Evolutionary conservation across 2,797 vertebrate species (phyloP), one percentile per base, ranked within the genome.

Genomic region (Botia kubotai): DNA sequence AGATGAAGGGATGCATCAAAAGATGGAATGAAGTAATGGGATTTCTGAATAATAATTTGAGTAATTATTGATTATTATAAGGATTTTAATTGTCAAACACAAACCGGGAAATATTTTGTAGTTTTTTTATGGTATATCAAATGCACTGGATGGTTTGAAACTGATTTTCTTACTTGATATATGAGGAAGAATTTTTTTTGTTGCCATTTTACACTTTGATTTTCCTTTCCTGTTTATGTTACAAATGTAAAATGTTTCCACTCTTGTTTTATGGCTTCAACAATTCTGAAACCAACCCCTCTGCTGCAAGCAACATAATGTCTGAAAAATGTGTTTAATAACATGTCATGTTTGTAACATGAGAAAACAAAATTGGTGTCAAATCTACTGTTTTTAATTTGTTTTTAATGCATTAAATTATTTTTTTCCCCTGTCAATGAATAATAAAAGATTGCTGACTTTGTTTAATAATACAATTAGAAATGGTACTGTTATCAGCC

Each of bases 391-490:
- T 70, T 63, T 75, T 69, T 29, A 57, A 57, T 39, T n/a, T n/a
- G n/a, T n/a, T n/a, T n/a, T n/a, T n/a, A n/a, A 17, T 63, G 58
- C 33, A 79, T 72, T 13, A 72, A 60, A 71, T 63, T 63, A 46
- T 62, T 62, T 68, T 63, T 10, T 8, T 12, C n/a, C n/a, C 77
- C n/a, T 43, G 5, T 33, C 3, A 48, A 36, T 36, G 17, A 13
- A 29, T 39, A 79, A 79, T 72, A 79, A 79, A 78, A 14, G 29
- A 71, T 7, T 2, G 10, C 11, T n/a, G n/a, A 89, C 94, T 99
- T 83, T 94, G n/a, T n/a, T n/a, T n/a, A n/a, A n/a, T n/a, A n/a
- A n/a, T n/a, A n/a, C n/a, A n/a, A n/a, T n/a, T n/a, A n/a, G n/a
- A n/a, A n/a, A n/a, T n/a, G n/a, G n/a, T n/a, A n/a, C n/a, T n/a